Base-by-base conservation (phyloP, 2,888 invertebrate species). In the Chrysolina americana region DNA sequence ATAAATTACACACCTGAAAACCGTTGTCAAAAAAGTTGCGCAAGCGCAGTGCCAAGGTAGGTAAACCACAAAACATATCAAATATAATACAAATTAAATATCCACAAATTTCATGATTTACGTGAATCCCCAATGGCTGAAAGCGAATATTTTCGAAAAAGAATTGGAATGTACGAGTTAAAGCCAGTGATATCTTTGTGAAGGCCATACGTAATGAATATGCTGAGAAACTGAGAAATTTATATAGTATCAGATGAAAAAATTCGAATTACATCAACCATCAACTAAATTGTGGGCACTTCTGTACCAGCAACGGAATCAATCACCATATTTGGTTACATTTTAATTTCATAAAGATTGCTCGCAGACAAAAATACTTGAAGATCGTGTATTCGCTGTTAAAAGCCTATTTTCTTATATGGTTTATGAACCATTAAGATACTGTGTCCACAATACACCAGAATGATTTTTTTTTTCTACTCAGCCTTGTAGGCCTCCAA, bases 1-100 rank as follows among this genome's bases (percentile, higher is more conserved):
- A 81, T 81, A 81, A 79, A 80, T 81, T 68, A 76, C 65, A 77
- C 68, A 70, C 78, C 76, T 73, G 64, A 77, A 80, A 81, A 82
- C 78, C 71, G 76, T 78, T 81, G 79, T 79, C 79, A 75, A 78
- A 72, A 68, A 76, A 77, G 72, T 66, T 68, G 74, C 53, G 66
- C 64, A 23, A 17, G 47, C 66, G 70, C 70, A 77, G 23, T 53
- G 47, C 73, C 75, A 75, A 76, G 23, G 76, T 75, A 81, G 41
- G 76, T 75, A 80, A 79, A 81, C 79, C 81, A 81, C 77, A 78
- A 79, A 79, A 76, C 73, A 53, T 73, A 53, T 56, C 73, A 41
- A 70, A 65, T 79, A 78, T 79, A 71, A 76, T 79, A 81, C 80
- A 80, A 73, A 77, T 64, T 64, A 53, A 62, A 53, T 53, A 28